Evolutionary conservation across 2,888 invertebrate species (phyloP).

Genomic region (Tenthredo notha): DNA sequence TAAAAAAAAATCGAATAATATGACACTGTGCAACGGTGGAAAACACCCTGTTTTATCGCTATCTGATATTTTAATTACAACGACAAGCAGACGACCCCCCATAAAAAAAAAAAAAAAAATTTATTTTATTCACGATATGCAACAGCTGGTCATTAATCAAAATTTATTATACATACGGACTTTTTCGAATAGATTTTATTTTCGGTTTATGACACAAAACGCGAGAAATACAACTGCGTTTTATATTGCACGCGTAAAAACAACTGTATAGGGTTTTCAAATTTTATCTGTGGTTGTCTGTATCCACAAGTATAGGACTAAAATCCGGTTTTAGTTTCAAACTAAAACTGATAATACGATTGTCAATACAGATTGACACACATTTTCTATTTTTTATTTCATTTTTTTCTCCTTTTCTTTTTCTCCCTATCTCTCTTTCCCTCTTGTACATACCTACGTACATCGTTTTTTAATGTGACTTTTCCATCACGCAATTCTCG

Average conservation of each 20-base stretch:
- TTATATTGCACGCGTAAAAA: background rate
- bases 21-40: background rate
- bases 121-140: background rate
- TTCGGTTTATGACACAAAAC: background rate
- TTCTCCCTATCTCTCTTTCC: background rate
- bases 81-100: background rate
- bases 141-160: background rate
- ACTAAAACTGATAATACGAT: background rate
- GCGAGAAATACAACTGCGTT: background rate
- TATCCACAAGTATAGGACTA: background rate
- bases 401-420: background rate
- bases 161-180: background rate
- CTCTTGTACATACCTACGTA: too few relatives aligned
- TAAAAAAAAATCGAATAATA: background rate
- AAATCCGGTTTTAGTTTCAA: background rate
- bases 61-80: background rate
- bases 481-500: constrained; percentile 19
- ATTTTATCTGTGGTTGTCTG: background rate
- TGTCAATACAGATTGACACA: background rate
- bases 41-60: background rate
- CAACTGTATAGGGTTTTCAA: background rate
- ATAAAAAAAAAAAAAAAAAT: too few relatives aligned
- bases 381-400: background rate
- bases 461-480: background rate
- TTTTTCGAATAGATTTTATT: background rate